Evolutionary conservation across 2,888 invertebrate genomes (phyloP).

Genomic region (Phengaris arion): DNA sequence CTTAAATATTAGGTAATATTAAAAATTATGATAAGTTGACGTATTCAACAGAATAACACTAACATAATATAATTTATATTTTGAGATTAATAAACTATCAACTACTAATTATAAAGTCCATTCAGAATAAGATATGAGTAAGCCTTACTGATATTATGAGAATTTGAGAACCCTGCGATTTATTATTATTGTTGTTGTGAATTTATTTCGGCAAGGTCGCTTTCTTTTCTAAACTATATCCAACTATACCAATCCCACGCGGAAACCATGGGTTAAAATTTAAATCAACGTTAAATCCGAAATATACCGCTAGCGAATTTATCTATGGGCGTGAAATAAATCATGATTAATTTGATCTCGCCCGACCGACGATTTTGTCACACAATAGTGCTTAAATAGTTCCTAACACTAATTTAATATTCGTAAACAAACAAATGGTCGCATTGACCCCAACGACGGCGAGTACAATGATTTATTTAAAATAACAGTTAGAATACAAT

Average conservation of each 20-base stretch:
- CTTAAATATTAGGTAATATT: no score
- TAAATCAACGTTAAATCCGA: background rate
- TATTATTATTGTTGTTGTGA: no score
- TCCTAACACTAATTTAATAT: constrained; percentile 7
- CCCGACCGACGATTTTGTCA: background rate
- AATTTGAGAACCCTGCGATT: no score
- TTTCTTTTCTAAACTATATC: no score
- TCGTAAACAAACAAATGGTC: background rate
- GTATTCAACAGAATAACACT: no score
- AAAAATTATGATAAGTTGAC: no score
- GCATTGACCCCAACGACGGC: background rate
- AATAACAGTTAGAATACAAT: background rate
- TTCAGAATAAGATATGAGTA: no score
- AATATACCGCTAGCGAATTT: background rate
- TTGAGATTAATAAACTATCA: no score
- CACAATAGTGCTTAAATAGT: background rate
- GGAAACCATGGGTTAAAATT: background rate
- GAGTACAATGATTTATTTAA: background rate
- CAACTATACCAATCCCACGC: background rate
- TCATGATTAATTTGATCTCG: background rate
- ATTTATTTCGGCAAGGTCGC: no score
- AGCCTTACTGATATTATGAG: no score
- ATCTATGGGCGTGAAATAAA: background rate
- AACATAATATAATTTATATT: no score
- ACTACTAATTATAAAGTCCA: no score